These are phyloP conservation scores for Jordanella pulchra DNA, from an alignment of 2,797 vertebrate genomes.

Conservation along the genomic window DNA sequence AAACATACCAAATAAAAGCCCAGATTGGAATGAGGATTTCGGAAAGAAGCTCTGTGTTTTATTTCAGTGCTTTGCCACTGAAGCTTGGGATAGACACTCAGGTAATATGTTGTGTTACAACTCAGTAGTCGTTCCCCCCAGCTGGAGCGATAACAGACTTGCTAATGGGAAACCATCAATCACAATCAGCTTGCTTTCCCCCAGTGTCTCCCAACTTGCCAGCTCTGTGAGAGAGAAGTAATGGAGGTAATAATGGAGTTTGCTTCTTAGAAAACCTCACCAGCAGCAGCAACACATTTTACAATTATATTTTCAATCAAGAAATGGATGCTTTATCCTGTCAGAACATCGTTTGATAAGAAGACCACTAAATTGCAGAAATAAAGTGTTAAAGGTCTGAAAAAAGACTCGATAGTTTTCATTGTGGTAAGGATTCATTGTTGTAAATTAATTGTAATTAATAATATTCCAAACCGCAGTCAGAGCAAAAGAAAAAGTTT, in stretches of 20 bases:
- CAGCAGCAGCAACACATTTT: constrained; percentile 34
- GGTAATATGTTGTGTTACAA: constrained; percentile 98
- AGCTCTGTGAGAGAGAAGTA: constrained; percentile 55
- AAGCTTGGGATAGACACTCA: constrained; percentile 70
- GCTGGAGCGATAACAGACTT: constrained; percentile 64
- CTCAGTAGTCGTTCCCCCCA: constrained; percentile 89
- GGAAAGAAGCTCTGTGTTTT: constrained; percentile 92
- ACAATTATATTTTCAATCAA: constrained; percentile 84
- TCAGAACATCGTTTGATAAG: constrained; percentile 80
- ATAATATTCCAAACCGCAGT: too few species aligned
- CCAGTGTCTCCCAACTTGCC: constrained; percentile 82
- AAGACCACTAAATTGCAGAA: constrained; percentile 39
- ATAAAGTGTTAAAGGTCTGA: constrained; percentile 29
- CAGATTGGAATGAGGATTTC: constrained; percentile 89
- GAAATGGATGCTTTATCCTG: constrained; percentile 77
- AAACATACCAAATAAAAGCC: constrained; percentile 86
- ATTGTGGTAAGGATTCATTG: too few species aligned
- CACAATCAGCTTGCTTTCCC: constrained; percentile 93
- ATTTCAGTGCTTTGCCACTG: constrained; percentile 85
- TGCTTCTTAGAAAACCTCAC: constrained; percentile 69
- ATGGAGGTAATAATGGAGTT: constrained; percentile 89
- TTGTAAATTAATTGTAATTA: too few species aligned
- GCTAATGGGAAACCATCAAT: constrained; percentile 97
- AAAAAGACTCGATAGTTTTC: constrained; percentile 12
- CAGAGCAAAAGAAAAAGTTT: too few species aligned